Conservation (phyloP, 1,140 invertebrate genomes). For the Doryteuthis pealeii region DNA sequence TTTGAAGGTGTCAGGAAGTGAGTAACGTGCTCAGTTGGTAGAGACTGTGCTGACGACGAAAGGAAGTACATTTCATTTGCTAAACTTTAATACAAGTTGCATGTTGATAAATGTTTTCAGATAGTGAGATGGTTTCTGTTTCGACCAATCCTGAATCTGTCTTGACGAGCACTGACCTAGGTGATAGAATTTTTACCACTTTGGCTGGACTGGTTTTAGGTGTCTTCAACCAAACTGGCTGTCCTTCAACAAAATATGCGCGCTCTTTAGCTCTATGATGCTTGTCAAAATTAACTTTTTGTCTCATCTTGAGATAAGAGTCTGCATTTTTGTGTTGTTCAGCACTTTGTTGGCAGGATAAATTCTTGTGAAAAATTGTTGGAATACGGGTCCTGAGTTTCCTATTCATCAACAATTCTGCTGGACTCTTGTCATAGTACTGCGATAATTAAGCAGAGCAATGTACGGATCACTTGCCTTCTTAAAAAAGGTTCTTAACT, state of each 20-base stretch:
- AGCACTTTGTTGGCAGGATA: not conserved
- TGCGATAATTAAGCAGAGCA: not conserved
- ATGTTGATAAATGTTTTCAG: too few relatives aligned
- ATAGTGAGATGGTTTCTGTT: not conserved
- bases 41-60: too few relatives aligned
- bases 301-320: not conserved
- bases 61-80: too few relatives aligned
- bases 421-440: not conserved
- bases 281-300: not conserved
- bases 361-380: not conserved
- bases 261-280: not conserved
- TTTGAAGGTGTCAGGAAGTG: too few relatives aligned
- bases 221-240: not conserved
- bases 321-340: not conserved
- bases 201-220: not conserved
- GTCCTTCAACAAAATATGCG: not conserved
- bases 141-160: too few relatives aligned
- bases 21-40: too few relatives aligned
- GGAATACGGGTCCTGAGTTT: not conserved
- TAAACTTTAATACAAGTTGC: too few relatives aligned
- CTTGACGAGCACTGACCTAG: not conserved
- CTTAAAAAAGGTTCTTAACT: slow-evolving; percentile 31
- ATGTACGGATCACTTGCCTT: slow-evolving; percentile 14
- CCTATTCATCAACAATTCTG: slow-evolving; percentile 8
- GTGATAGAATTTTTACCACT: not conserved